Evolutionary conservation across 2,888 invertebrate species (phyloP), one percentile per base, ranked within the genome.

Genomic region (Gortyna flavago): DNA sequence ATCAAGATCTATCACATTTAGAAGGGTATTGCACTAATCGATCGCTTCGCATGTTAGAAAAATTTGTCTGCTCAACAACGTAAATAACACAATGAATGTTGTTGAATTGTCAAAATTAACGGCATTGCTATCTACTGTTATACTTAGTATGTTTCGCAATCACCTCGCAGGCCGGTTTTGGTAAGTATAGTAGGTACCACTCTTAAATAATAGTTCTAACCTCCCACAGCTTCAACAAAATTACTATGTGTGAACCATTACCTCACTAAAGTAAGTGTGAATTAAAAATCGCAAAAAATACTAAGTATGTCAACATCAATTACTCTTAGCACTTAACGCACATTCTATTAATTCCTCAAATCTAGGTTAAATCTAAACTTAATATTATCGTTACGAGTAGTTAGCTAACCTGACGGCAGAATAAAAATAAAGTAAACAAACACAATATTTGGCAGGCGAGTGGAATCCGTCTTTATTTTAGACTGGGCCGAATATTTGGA

Each of bases 381-480:
- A 80, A 81, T 80, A 81, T 80, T 83, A 80, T 75, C 66, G 70
- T 75, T 73, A 77, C 78, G 64, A 71, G 69, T 68, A 65, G 77
- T 78, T 81, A 85, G 76, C 51, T 73, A 64, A 75, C 79, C 77
- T 68, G 66, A 64, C 74, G 71, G 65, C 67, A 62, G 69, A 78
- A 87, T 75, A 85, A 89, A 79, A 89, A 86, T 88, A 89, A 89
- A 87, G 86, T 88, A 90, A 90, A 90, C 87, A 90, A 90, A 90
- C 83, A 85, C 83, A 89, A 84, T 85, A 90, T 91, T 91, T 91
- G 91, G 91, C 91, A 90, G 85, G 62, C 81, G 80, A 77, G 62
- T 74, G 91, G 92, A 90, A 92, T 93, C 88, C 81, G 85, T 83
- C 87, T 94, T 93, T 93, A 93, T 93, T 92, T 91, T 90, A 79